These are phyloP conservation scores for Labeo calbasu DNA, from an alignment of 2,797 vertebrate species.

Conservation along the genomic window DNA sequence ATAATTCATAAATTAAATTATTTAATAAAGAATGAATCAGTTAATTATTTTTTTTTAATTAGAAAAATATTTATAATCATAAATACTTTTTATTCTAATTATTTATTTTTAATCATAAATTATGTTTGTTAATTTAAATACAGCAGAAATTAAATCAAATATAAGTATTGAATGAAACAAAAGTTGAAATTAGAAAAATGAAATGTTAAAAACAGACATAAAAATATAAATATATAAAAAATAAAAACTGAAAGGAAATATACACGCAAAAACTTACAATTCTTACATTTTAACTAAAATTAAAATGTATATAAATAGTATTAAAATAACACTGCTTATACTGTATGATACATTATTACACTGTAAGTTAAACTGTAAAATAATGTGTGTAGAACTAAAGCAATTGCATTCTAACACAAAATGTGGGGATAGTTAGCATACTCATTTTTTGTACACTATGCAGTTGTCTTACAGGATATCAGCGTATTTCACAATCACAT, in stretches of 20 bases:
- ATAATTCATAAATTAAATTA: not conserved
- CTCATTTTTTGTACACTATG: not conserved
- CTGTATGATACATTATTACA: not conserved
- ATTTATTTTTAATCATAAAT: too few relatives aligned
- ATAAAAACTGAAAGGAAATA: not conserved
- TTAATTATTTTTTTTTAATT: too few relatives aligned
- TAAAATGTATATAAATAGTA: not conserved
- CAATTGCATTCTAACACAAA: not conserved
- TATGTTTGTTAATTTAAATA: not conserved
- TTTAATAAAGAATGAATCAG: not conserved
- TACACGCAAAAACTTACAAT: not conserved
- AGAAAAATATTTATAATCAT: too few relatives aligned
- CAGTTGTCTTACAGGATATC: slow-evolving; percentile 2
- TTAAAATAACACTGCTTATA: not conserved
- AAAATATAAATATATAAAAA: too few relatives aligned
- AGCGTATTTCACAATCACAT: not conserved
- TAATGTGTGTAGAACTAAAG: not conserved
- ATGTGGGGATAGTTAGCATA: not conserved
- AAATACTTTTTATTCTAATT: too few relatives aligned
- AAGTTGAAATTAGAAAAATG: too few relatives aligned
- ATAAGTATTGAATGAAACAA: not conserved
- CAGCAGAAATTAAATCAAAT: not conserved
- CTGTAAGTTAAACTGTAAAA: not conserved
- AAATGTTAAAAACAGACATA: not conserved
- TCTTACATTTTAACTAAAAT: not conserved